Base-by-base conservation (phyloP, 2,113 vertebrate genomes). In the Anguilla japonica region DNA sequence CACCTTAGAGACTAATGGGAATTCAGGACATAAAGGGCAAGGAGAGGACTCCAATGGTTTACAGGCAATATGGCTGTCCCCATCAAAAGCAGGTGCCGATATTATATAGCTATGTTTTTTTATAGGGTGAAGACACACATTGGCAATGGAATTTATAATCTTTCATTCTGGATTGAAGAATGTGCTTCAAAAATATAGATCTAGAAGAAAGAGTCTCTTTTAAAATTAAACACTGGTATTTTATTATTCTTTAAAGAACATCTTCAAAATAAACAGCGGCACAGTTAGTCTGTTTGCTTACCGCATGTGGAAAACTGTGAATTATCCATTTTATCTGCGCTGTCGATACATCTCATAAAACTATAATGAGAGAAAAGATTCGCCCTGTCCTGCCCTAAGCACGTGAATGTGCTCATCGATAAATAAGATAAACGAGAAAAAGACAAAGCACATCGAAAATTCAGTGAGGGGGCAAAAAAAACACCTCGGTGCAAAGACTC, bases 401-500 rank as follows among this genome's bases (percentile, higher is more conserved):
- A 26, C 5, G 22, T 26, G 63, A 56, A 6, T 41, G 8, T 82
- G 20, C 13, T 9, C 80, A 87, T 88, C 83, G 83, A 85, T 79
- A 88, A 88, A 34, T 34, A 82, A 82, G 81, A 84, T 75, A 86
- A 82, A 88, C 71, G 67, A 56, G 57, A 15, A 56, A 75, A 80
- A 22, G 40, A 7, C 84, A 56, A 15, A 85, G 34, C 26, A 22
- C n/a, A 40, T 56, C 0, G 60, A 39, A 81, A 79, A 50, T 13
- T 26, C 16, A 34, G 39, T 40, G 34, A n/a, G 83, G 34, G 34
- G 34, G 34, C 0, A 0, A 34, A 34, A 83, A 39, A 82, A n/a
- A 26, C 26, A 56, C 71, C 41, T 2, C 82, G 20, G 78, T 41
- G 78, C 82, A 84, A 84, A 90, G 56, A 7, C 9, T 81, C 57